These are phyloP conservation scores for Rhinophrynus dorsalis DNA, from an alignment of 2,797 vertebrate genomes.

Conservation along the genomic window DNA sequence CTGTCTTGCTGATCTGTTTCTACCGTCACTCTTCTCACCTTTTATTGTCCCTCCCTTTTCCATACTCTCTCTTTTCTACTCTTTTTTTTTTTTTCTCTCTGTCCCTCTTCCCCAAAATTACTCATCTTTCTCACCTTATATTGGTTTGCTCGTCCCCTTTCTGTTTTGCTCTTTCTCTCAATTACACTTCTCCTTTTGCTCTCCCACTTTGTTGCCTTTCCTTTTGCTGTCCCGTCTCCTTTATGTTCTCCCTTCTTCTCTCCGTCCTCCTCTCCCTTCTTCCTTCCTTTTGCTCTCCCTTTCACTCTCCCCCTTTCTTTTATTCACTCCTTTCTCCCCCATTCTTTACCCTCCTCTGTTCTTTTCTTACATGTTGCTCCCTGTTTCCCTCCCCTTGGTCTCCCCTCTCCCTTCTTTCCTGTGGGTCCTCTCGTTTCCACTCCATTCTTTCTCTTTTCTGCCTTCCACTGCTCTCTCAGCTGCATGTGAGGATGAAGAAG, in stretches of 20 bases:
- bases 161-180: too few relatives aligned
- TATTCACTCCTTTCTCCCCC: background rate
- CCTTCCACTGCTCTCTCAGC: constrained; percentile 63
- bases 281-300: background rate
- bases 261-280: background rate
- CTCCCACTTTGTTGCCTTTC: too few relatives aligned
- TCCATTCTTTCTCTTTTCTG: background rate
- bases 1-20: background rate
- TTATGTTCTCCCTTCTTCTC: too few relatives aligned
- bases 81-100: background rate
- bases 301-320: background rate
- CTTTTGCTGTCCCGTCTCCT: background rate
- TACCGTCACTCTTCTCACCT: too few relatives aligned
- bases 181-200: too few relatives aligned
- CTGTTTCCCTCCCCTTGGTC: too few relatives aligned
- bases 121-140: too few relatives aligned
- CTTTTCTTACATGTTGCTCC: constrained; percentile 20
- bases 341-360: background rate
- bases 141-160: too few relatives aligned
- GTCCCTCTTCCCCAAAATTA: background rate
- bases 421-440: too few relatives aligned
- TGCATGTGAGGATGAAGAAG: constrained; percentile 76
- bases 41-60: background rate
- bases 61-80: background rate
- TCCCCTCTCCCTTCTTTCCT: too few relatives aligned